Evolutionary conservation across 2,888 invertebrate species (phyloP), one percentile per base, ranked within the genome.

Genomic region (Metellina segmentata): DNA sequence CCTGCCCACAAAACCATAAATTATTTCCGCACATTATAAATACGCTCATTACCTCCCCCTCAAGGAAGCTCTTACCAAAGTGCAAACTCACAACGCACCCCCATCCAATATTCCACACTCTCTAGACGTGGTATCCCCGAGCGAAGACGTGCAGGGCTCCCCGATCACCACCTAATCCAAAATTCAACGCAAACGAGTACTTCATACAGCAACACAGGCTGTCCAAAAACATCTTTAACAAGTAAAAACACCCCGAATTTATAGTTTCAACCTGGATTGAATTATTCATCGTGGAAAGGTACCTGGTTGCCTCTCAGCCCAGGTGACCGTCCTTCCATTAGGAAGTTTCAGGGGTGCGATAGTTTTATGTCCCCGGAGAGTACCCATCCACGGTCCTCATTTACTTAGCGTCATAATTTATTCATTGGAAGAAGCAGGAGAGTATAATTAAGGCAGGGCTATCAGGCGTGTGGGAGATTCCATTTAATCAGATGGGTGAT

Each of bases 331-430:
- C 51, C 70, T 49, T 51, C 53, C 74, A 75, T 85, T 85, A 85
- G 34, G 34, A 34, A 34, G 34, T 34, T 34, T 34, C 20, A 75
- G 85, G 85, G 52, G 75, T 74, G 74, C 85, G 74, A 85, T 85
- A 52, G 52, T 78, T 52, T 81, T 69, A 16, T 48, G 77, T 61
- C 85, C 77, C 51, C 69, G 7, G 85, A 70, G 85, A 70, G 74
- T 5, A 19, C 69, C 7, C 48, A 69, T 69, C 69, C 34, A 34
- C 61, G 19, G 78, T 20, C 34, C 85, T 86, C 85, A 86, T 86
- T 86, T 86, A 86, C 85, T 86, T 86, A 86, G 85, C 70, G 85
- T 6, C 78, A 61, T 86, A 86, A 86, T 86, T 86, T 86, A 86
- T 86, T 86, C 85, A 86, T 86, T 77, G 85, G 72, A 51, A 53